Base-by-base conservation (phyloP, 2,797 vertebrate species). In the Sebastes dallii region DNA sequence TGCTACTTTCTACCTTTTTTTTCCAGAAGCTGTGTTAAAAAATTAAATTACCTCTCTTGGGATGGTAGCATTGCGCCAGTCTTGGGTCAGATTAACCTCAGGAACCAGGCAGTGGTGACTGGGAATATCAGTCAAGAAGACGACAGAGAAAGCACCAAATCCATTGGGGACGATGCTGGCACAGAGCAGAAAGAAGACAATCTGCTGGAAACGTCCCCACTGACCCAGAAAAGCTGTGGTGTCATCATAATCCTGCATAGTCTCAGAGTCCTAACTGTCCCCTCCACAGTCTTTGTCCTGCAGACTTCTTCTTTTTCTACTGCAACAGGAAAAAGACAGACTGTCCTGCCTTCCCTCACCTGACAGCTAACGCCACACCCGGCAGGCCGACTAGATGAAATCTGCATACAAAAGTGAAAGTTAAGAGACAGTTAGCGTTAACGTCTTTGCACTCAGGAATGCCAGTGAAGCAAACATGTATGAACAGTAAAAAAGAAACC, bases 121-220 rank as follows among this genome's bases (percentile, higher is more conserved):
- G 0, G 96, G 96, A 1, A 83, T 81, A 18, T 89, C 96, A 0
- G 91, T 91, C 56, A 96, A 69, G 65, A 97, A 97, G 16, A 97
- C 87, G 0, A 83, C 6, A 0, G 94, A 95, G 4, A 97, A 68
- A 0, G 91, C 90, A 0, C 93, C 94, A 78, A 95, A 96, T 65
- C 96, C 96, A 7, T 97, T 97, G 77, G 96, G 96, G 9, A 97
- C 42, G 75, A 94, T 94, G 84, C 96, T 96, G 92, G 90, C 88
- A 71, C 96, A 96, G 79, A 97, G 95, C 13, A 27, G 90, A 52
- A 97, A 95, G 88, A 97, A 97, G 18, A 96, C 46, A 13, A 93
- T 74, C 11, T 92, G 83, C 83, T 97, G 96, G 87, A 96, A 97
- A 25, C 72, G 92, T 18, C 96, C 96, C 94, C 94, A 96, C 0